Evolutionary conservation across 2,113 vertebrate species (phyloP).

Genomic region (Talpa occidentalis): DNA sequence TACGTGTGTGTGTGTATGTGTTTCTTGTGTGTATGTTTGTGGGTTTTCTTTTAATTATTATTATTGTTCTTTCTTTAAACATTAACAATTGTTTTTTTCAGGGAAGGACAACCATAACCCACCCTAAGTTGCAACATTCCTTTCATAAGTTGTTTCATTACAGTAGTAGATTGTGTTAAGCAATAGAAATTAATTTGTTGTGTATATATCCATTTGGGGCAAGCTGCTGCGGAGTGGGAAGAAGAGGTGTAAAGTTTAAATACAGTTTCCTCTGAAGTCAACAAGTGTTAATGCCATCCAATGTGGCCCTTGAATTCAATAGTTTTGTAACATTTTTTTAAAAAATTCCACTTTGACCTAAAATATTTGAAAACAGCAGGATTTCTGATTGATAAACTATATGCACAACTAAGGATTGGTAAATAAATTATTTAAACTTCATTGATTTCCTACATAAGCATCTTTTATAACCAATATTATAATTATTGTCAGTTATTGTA

Average conservation of each 20-base stretch:
- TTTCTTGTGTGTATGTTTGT: conserved; percentile 75
- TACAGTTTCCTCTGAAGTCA: conserved; percentile 43
- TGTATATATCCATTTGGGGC: conserved; percentile 87
- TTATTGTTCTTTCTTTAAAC: conserved; percentile 78
- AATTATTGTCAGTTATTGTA: conserved; percentile 14
- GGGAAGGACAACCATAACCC: conserved; percentile 88
- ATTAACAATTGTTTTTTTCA: conserved; percentile 84
- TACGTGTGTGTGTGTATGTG: conserved; percentile 70
- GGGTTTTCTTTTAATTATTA: conserved; percentile 56
- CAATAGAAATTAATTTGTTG: conserved; percentile 84
- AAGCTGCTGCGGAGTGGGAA: conserved; percentile 89
- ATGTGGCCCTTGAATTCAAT: background rate
- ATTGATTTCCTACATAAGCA: conserved; percentile 54
- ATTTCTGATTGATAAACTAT: conserved; percentile 40
- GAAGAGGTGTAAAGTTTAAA: conserved; percentile 82
- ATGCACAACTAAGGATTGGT: background rate
- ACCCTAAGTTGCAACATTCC: conserved; percentile 90
- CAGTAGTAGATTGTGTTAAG: conserved; percentile 86
- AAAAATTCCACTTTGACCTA: conserved; percentile 35
- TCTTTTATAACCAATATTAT: conserved; percentile 45
- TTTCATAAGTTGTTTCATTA: conserved; percentile 89
- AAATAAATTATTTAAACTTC: conserved; percentile 41
- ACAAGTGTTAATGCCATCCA: background rate
- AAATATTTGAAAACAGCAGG: conserved; percentile 48
- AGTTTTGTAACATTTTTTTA: conserved; percentile 56